A percentile compares a stretch with the other conserved stretches of the same genome.
Evolutionary conservation across 2,888 invertebrate genomes (phyloP).

Genomic region (Dolomedes plantarius): DNA sequence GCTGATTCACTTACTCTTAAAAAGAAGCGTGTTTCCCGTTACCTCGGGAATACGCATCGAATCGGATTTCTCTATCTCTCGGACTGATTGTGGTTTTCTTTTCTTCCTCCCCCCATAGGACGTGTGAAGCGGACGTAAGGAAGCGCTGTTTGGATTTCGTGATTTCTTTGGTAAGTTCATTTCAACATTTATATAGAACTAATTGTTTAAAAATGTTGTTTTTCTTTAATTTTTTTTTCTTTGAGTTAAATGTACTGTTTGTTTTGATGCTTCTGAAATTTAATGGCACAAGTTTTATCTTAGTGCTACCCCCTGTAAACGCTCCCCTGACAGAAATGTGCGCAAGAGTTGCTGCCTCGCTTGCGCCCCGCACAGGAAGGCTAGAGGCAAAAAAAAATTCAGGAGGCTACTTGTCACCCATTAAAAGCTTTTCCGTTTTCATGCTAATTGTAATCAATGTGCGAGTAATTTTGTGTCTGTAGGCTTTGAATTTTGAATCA

Average conservation of each 20-base stretch:
- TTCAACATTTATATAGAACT: background rate
- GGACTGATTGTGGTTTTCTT: background rate
- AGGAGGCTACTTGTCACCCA: too few species aligned
- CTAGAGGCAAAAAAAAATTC: background rate
- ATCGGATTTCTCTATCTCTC: background rate
- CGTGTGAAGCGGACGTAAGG: slow-evolving; percentile 10
- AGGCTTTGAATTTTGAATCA: too few species aligned
- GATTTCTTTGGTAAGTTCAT: slow-evolving; percentile 6
- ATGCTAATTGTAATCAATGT: too few species aligned
- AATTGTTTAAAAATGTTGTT: too few species aligned
- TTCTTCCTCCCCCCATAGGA: slow-evolving; percentile 11
- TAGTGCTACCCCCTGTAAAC: background rate
- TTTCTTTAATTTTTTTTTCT: too few species aligned
- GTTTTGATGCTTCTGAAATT: background rate
- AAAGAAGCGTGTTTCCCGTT: slow-evolving; percentile 6
- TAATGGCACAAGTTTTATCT: background rate
- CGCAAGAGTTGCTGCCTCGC: background rate
- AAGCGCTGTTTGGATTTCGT: background rate
- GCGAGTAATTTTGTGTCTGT: too few species aligned
- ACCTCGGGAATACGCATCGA: background rate
- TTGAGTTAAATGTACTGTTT: background rate
- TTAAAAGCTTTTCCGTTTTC: too few species aligned
- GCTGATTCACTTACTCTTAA: slow-evolving; percentile 6
- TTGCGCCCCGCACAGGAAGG: background rate
- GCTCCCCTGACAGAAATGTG: background rate